Conservation (phyloP, 1,140 invertebrate genomes). For the Pomacea maculata region DNA sequence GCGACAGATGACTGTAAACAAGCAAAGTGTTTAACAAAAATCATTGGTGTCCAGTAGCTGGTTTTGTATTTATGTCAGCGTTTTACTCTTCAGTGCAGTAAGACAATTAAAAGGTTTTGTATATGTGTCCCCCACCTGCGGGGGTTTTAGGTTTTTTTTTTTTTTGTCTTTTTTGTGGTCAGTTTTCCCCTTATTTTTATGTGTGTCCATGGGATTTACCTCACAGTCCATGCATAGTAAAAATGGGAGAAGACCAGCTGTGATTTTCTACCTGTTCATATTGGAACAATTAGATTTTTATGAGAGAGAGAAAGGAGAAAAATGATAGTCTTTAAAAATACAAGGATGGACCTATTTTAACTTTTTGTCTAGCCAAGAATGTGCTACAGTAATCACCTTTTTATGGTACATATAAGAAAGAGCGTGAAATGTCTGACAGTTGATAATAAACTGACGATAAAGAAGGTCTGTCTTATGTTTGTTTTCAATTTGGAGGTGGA, state of each 20-base stretch:
- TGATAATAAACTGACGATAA: conserved; percentile 11
- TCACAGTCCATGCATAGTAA: conserved; percentile 16
- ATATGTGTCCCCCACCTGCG: no score
- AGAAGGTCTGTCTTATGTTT: no score
- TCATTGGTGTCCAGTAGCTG: no score
- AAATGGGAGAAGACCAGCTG: background rate
- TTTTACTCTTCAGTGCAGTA: no score
- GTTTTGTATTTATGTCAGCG: no score
- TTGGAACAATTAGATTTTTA: conserved; percentile 10
- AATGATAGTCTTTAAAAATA: conserved; percentile 1
- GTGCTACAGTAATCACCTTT: conserved; percentile 1
- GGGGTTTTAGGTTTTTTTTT: background rate
- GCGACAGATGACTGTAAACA: background rate
- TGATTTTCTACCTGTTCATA: conserved; percentile 9
- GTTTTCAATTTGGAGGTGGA: background rate
- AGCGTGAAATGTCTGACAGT: conserved; percentile 8
- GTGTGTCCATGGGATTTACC: background rate
- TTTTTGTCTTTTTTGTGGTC: background rate
- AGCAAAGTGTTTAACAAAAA: no score
- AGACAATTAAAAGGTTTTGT: no score
- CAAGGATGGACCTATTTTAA: background rate
- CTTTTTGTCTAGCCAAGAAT: conserved; percentile 14
- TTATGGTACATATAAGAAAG: background rate
- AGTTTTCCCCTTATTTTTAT: conserved; percentile 11
- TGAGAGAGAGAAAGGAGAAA: background rate